Percentiles rank a stretch among this genome's conserved stretches.
These are phyloP conservation scores for Rhinophrynus dorsalis DNA, from an alignment of 2,797 vertebrate genomes.

Conservation along the genomic window DNA sequence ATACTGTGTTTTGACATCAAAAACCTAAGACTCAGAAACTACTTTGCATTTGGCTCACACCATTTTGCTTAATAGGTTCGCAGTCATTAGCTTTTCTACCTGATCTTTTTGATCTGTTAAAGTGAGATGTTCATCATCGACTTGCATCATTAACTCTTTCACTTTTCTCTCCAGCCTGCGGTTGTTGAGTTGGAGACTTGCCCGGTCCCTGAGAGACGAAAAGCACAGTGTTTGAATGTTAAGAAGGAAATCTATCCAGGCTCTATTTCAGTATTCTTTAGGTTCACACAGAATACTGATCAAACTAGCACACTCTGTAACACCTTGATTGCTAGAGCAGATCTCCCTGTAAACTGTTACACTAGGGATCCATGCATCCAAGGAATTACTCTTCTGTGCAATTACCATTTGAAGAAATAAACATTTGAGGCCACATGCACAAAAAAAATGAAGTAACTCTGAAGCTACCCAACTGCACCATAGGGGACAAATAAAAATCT, in stretches of 20 bases:
- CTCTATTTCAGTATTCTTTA: not conserved
- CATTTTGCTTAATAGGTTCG: no score
- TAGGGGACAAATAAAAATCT: not conserved
- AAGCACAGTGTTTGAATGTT: slow-evolving; percentile 32
- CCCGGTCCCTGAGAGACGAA: slow-evolving; percentile 77
- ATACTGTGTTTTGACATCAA: no score
- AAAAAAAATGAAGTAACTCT: no score
- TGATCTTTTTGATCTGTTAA: slow-evolving; percentile 95
- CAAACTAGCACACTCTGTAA: not conserved
- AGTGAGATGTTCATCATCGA: slow-evolving; percentile 89
- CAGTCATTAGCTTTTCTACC: no score
- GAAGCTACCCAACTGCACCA: no score
- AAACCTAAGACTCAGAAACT: no score
- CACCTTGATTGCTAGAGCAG: no score
- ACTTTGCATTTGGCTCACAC: no score
- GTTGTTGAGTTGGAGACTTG: slow-evolving; percentile 87
- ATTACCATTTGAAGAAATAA: not conserved
- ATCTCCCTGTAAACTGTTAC: no score
- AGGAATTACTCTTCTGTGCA: no score
- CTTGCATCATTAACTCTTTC: slow-evolving; percentile 93
- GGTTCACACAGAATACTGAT: slow-evolving; percentile 33
- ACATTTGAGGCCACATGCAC: not conserved
- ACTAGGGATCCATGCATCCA: no score
- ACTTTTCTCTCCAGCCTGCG: slow-evolving; percentile 92
- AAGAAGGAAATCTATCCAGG: slow-evolving; percentile 24